phyloP scores from a whole-genome alignment of 2,888 invertebrate genomes.

The Coecobrya sp. region DNA sequence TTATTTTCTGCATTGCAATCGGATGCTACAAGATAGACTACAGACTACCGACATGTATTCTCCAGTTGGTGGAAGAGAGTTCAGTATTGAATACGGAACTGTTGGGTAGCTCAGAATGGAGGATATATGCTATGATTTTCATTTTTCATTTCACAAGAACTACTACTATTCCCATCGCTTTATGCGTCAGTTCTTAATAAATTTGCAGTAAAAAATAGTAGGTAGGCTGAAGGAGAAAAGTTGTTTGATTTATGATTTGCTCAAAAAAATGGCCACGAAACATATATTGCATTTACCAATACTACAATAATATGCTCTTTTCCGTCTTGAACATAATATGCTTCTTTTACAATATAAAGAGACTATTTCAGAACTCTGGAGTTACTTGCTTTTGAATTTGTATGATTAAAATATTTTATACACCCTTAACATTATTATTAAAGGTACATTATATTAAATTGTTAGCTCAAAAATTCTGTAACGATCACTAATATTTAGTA shows the following conservation, averaged over 20 bases:
- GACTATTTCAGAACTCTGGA: background rate
- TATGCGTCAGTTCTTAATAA: constrained; percentile 31
- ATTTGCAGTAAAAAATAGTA: constrained; percentile 57
- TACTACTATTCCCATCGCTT: background rate
- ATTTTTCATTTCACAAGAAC: background rate
- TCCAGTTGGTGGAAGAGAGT: constrained; percentile 32
- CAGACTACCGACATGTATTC: constrained; percentile 66
- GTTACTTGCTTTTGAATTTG: background rate
- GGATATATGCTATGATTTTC: background rate
- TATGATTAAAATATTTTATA: too few species aligned
- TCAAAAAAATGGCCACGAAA: constrained; percentile 4
- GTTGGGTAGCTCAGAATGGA: too few species aligned
- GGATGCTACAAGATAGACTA: constrained; percentile 33
- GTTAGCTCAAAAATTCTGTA: background rate
- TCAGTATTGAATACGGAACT: too few species aligned
- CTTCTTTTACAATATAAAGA: background rate
- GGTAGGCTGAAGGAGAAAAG: constrained; percentile 35
- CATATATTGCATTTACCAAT: background rate
- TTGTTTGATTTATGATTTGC: constrained; percentile 43
- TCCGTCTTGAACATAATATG: background rate
- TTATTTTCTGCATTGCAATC: constrained; percentile 47
- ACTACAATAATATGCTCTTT: background rate
- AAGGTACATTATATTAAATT: background rate
- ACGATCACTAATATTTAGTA: background rate
- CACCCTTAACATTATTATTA: too few species aligned